Evolutionary conservation across 2,113 vertebrate species (phyloP).

Genomic region (Ptilorrhoa leucosticta): DNA sequence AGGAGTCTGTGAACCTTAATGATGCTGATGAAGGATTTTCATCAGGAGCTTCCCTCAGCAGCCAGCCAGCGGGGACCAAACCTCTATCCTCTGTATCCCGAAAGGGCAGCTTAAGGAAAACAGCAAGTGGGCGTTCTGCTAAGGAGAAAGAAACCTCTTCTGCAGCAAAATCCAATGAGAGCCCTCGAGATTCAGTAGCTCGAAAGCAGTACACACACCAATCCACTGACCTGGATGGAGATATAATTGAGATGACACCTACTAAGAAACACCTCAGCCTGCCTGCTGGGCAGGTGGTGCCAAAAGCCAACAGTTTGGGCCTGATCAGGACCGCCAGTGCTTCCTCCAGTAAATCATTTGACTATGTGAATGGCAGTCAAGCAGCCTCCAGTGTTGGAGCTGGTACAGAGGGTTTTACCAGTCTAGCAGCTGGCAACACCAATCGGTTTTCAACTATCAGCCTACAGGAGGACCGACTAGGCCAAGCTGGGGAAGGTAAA

Average conservation of each 20-base stretch:
- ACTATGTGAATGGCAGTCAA: slow-evolving; percentile 87
- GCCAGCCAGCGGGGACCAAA: slow-evolving; percentile 87
- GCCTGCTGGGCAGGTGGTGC: slow-evolving; percentile 79
- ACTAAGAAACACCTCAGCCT: slow-evolving; percentile 92
- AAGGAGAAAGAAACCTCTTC: slow-evolving; percentile 79
- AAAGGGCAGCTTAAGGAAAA: slow-evolving; percentile 88
- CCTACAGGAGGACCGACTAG: slow-evolving; percentile 91
- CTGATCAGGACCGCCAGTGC: slow-evolving; percentile 93
- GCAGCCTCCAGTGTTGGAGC: slow-evolving; percentile 67
- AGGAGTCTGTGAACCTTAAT: slow-evolving; percentile 88
- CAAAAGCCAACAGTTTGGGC: slow-evolving; percentile 76
- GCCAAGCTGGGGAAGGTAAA: slow-evolving; percentile 81
- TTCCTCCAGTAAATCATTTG: slow-evolving; percentile 95
- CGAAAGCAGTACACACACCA: slow-evolving; percentile 77
- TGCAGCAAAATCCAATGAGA: slow-evolving; percentile 67
- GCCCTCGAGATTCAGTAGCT: slow-evolving; percentile 67
- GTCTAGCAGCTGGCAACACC: slow-evolving; percentile 73
- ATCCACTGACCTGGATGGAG: slow-evolving; percentile 69
- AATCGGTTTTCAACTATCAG: slow-evolving; percentile 92
- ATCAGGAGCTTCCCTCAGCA: slow-evolving; percentile 94
- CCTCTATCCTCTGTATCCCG: slow-evolving; percentile 67
- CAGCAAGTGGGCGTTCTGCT: slow-evolving; percentile 78
- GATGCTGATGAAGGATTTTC: slow-evolving; percentile 98
- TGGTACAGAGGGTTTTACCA: slow-evolving; percentile 70
- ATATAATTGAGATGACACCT: slow-evolving; percentile 86